Evolutionary conservation across 2,888 invertebrate species (phyloP).

Genomic region (Agrotis clavis): DNA sequence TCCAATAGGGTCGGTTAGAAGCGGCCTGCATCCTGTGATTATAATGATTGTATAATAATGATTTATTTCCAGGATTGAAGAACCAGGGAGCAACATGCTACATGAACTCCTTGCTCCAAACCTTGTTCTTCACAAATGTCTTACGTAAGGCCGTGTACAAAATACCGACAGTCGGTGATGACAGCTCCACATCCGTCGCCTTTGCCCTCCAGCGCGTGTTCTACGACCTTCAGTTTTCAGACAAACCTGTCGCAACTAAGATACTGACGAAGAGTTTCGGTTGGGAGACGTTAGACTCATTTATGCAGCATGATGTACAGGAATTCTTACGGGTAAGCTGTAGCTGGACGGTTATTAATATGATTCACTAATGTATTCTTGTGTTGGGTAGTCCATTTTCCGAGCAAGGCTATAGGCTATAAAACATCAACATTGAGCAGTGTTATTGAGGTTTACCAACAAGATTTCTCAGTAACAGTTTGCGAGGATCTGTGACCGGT

Average conservation of each 20-base stretch:
- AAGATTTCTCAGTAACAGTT: too few relatives aligned
- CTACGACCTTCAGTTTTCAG: constrained; percentile 98
- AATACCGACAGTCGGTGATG: constrained; percentile 99
- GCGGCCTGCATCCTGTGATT: too few relatives aligned
- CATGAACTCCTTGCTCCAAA: constrained; percentile 99
- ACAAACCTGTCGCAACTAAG: constrained; percentile 99
- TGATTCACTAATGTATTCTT: too few relatives aligned
- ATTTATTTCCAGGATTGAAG: constrained; percentile 94
- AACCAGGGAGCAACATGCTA: constrained; percentile 99
- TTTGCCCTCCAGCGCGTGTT: constrained; percentile 99
- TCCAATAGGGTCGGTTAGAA: too few relatives aligned
- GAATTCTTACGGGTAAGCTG: constrained; percentile 94
- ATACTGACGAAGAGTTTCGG: constrained; percentile 99
- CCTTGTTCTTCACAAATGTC: constrained; percentile 98
- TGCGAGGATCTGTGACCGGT: too few relatives aligned
- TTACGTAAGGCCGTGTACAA: constrained; percentile 98
- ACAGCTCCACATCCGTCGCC: constrained; percentile 96
- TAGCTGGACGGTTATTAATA: not conserved
- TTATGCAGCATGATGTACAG: constrained; percentile 99
- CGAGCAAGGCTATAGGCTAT: too few relatives aligned
- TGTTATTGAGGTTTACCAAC: too few relatives aligned
- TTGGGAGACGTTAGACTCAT: constrained; percentile 99
- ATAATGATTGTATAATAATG: too few relatives aligned
- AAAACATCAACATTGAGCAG: too few relatives aligned
- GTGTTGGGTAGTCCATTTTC: too few relatives aligned